A percentile compares a stretch with the other conserved stretches of the same genome.
Conservation (phyloP, 2,113 vertebrate genomes). For the Elaphurus davidianus region DNA sequence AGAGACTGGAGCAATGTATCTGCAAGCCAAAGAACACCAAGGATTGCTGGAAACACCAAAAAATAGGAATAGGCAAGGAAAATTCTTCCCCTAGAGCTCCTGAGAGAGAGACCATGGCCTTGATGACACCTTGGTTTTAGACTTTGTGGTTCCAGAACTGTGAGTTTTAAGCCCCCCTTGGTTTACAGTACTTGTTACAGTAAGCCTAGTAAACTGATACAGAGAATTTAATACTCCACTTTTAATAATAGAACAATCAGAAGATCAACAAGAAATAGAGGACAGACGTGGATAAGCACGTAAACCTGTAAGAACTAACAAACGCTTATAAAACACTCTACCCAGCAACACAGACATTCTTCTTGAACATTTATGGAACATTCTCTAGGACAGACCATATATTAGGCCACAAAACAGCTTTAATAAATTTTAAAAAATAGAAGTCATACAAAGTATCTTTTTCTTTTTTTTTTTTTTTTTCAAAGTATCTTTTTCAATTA, state of each 20-base stretch:
- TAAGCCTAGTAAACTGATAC: background rate
- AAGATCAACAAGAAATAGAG: background rate
- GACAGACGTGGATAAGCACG: background rate
- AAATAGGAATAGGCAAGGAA: background rate
- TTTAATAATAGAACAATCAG: background rate
- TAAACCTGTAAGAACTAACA: background rate
- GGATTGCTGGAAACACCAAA: background rate
- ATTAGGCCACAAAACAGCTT: background rate
- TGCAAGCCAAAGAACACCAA: background rate
- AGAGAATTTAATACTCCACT: background rate
- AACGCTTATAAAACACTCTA: background rate
- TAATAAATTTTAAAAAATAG: background rate
- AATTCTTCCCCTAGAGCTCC: background rate
- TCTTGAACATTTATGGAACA: background rate
- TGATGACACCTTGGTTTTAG: background rate
- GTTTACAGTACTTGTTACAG: background rate
- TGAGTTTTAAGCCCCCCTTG: background rate
- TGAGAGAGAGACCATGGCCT: background rate
- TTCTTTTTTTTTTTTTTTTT: background rate
- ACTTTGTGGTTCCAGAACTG: background rate
- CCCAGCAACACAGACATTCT: background rate
- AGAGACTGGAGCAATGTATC: background rate
- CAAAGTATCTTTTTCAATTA: background rate
- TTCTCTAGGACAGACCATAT: background rate
- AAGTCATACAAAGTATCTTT: background rate